Evolutionary conservation across 2,113 vertebrate species (phyloP).

Genomic region (Azemiops feae): DNA sequence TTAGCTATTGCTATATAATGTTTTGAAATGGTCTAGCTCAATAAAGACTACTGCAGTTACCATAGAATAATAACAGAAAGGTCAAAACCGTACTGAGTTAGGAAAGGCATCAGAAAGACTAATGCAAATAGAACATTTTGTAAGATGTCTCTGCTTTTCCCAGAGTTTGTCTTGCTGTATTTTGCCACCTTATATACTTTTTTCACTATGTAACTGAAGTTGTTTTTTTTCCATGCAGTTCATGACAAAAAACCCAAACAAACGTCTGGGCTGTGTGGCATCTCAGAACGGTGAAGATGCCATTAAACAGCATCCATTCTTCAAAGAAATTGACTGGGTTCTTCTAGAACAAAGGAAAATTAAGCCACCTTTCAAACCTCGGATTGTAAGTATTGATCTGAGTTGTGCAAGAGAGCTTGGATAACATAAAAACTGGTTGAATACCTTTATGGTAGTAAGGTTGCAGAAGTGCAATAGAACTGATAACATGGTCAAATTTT

Average conservation of each 20-base stretch:
- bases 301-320: constrained; percentile 94
- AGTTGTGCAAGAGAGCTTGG: constrained; percentile 22
- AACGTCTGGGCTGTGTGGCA: constrained; percentile 92
- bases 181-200: neutral
- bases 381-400: constrained; percentile 87
- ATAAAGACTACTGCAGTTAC: neutral
- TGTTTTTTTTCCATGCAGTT: constrained; percentile 74
- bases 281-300: constrained; percentile 91
- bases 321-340: constrained; percentile 97
- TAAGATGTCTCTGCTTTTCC: neutral
- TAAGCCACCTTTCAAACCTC: constrained; percentile 96
- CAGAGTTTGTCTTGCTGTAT: neutral
- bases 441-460: constrained; percentile 18
- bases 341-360: constrained; percentile 95
- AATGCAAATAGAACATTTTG: neutral
- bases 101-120: neutral
- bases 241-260: constrained; percentile 97
- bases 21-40: neutral
- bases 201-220: neutral
- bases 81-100: neutral
- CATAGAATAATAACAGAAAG: neutral
- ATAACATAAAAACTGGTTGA: neutral
- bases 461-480: neutral
- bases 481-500: neutral
- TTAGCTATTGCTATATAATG: neutral